These are phyloP conservation scores for Heliangelus exortis DNA, from an alignment of 2,797 vertebrate species.

Conservation along the genomic window DNA sequence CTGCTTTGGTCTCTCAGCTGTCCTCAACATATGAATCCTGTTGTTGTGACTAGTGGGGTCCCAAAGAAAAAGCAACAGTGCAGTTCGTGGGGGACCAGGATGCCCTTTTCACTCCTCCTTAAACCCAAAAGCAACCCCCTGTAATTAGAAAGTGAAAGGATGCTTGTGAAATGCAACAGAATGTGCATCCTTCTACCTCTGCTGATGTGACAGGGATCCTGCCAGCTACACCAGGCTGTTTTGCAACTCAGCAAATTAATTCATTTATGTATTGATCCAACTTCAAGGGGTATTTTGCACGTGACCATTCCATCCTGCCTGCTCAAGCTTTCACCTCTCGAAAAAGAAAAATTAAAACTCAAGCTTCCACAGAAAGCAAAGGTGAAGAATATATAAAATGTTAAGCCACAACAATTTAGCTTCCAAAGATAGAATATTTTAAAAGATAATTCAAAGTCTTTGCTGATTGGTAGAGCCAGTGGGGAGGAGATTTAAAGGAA, in stretches of 20 bases:
- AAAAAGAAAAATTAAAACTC: not conserved
- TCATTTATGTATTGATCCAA: not conserved
- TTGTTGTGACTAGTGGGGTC: conserved; percentile 75
- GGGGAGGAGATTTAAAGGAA: not conserved
- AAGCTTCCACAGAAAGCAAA: not conserved
- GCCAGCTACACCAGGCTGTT: not conserved
- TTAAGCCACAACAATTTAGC: not conserved
- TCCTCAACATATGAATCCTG: conserved; percentile 60
- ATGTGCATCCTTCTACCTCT: not conserved
- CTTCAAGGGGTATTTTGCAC: not conserved
- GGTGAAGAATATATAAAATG: not conserved
- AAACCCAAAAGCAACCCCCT: conserved; percentile 23
- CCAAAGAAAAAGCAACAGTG: conserved; percentile 65
- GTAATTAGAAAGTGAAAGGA: conserved; percentile 17
- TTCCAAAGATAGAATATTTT: not conserved
- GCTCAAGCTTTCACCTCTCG: not conserved
- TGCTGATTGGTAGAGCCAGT: not conserved
- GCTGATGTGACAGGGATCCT: not conserved
- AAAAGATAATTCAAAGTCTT: not conserved
- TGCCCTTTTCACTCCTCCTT: conserved; percentile 47
- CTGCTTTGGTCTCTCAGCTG: conserved; percentile 72
- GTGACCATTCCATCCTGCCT: not conserved
- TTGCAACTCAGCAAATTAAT: not conserved
- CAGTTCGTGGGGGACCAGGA: conserved; percentile 48
- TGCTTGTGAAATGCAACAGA: not conserved